These are phyloP conservation scores for Luscinia megarhynchos DNA, from an alignment of 2,797 vertebrate genomes.

Conservation along the genomic window DNA sequence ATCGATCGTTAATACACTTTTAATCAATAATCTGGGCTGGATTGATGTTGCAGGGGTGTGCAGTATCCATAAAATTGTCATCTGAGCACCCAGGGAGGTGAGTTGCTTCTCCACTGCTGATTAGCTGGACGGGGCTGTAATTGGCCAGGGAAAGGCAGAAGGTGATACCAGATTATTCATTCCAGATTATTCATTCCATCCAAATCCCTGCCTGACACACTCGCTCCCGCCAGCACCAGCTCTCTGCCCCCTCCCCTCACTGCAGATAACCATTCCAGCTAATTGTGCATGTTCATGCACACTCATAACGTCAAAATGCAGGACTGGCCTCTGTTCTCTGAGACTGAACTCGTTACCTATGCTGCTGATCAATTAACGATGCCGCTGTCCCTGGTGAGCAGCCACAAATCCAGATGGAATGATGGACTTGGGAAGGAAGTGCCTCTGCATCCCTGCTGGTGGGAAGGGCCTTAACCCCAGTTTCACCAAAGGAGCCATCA, in stretches of 20 bases:
- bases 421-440: accelerated
- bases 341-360: neutral
- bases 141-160: neutral
- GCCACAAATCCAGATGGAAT: neutral
- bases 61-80: neutral
- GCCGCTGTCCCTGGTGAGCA: accelerated
- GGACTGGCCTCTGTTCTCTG: accelerated
- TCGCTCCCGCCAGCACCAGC: neutral
- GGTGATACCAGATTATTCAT: neutral
- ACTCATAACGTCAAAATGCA: accelerated
- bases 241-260: accelerated
- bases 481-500: neutral
- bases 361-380: accelerated
- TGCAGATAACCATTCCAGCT: accelerated
- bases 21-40: constrained; percentile 12
- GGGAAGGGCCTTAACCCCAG: no score
- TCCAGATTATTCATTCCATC: no score
- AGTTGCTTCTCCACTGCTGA: neutral
- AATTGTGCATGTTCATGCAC: accelerated
- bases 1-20: constrained; percentile 7
- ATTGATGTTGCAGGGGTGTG: neutral
- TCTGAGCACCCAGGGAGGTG: neutral
- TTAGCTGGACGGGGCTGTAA: neutral
- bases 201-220: neutral
- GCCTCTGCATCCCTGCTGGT: neutral